Conservation (phyloP, 2,113 vertebrate genomes). For the Ancistrus triradiatus region DNA sequence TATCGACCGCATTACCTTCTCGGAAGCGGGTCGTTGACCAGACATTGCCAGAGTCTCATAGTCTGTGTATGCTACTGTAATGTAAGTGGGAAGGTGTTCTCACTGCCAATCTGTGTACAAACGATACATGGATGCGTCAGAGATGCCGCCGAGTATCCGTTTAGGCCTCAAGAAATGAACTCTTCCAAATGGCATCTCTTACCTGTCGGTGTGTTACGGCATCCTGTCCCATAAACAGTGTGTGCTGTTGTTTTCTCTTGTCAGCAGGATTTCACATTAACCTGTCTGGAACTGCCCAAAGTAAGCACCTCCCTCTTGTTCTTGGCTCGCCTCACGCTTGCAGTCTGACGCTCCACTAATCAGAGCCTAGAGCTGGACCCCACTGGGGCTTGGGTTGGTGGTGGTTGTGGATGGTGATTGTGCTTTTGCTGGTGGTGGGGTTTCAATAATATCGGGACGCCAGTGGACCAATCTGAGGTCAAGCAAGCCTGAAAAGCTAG, state of each 20-base stretch:
- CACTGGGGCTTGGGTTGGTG: constrained; percentile 49
- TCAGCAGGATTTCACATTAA: constrained; percentile 75
- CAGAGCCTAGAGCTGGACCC: constrained; percentile 41
- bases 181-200: background rate
- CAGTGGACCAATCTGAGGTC: background rate
- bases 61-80: no score
- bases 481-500: no score
- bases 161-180: no score
- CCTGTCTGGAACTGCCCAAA: constrained; percentile 72
- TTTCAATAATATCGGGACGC: background rate
- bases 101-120: no score
- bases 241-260: constrained; percentile 58
- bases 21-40: no score
- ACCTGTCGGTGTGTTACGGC: background rate
- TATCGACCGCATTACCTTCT: no score
- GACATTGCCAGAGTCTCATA: no score
- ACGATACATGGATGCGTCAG: no score
- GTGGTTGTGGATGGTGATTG: constrained; percentile 8
- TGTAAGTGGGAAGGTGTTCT: no score
- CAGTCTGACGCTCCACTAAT: constrained; percentile 59
- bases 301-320: constrained; percentile 66
- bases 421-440: no score
- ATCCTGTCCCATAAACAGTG: constrained; percentile 2
- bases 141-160: no score
- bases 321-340: constrained; percentile 57